phyloP scores from a whole-genome alignment of 1,140 invertebrate species.

The Philopotamus ludificatus region DNA sequence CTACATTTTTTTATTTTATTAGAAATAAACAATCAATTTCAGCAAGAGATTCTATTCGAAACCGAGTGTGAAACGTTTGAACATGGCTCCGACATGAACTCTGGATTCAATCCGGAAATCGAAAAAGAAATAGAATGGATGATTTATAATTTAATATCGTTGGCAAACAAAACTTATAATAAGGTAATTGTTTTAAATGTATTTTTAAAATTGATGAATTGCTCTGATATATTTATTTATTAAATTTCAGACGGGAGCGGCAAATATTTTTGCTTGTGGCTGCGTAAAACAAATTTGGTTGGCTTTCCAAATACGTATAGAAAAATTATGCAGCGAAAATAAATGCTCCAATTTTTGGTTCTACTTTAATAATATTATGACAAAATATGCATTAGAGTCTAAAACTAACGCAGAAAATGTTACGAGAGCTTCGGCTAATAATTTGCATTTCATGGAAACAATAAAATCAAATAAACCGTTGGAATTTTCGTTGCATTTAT shows the following conservation, averaged over 20 bases:
- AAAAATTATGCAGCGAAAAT: slow-evolving; percentile 29
- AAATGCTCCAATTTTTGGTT: slow-evolving; percentile 35
- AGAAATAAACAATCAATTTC: slow-evolving; percentile 9
- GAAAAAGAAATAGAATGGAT: slow-evolving; percentile 38
- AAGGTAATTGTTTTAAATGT: slow-evolving; percentile 31
- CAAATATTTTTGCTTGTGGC: slow-evolving; percentile 33
- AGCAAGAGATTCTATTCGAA: slow-evolving; percentile 19
- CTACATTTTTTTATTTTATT: slow-evolving; percentile 24
- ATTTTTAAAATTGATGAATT: slow-evolving; percentile 5
- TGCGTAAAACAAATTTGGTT: slow-evolving; percentile 36
- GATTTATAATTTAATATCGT: slow-evolving; percentile 36
- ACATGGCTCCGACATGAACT: not conserved
- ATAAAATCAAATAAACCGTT: slow-evolving; percentile 32
- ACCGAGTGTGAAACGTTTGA: slow-evolving; percentile 23
- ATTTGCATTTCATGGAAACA: slow-evolving; percentile 24
- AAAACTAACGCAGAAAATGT: slow-evolving; percentile 2
- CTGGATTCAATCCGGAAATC: slow-evolving; percentile 27
- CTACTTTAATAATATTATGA: slow-evolving; percentile 34
- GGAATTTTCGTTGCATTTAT: slow-evolving; percentile 32
- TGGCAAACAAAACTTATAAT: slow-evolving; percentile 35
- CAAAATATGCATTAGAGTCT: slow-evolving; percentile 26
- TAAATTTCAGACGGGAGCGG: slow-evolving; percentile 30
- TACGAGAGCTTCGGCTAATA: slow-evolving; percentile 12
- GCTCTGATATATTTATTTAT: not conserved
- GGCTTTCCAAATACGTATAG: slow-evolving; percentile 25